Evolutionary conservation across 1,140 invertebrate genomes (phyloP).

Genomic region (Orius insidiosus): DNA sequence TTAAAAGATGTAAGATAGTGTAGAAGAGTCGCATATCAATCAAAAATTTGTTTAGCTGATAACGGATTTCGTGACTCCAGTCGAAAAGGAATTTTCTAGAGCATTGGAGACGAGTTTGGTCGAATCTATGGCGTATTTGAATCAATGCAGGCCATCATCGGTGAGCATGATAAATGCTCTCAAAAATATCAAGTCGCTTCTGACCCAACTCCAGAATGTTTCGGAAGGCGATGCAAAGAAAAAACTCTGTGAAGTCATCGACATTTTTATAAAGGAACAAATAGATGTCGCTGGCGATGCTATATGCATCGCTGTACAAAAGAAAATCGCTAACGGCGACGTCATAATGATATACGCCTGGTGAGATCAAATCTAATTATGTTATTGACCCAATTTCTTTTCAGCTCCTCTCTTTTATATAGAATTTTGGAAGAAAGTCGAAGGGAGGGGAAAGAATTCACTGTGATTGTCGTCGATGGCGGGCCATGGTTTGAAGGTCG

Average conservation of each 20-base stretch:
- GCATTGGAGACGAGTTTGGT: constrained; percentile 56
- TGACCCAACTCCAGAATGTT: constrained; percentile 31
- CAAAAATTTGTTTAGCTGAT: constrained; percentile 34
- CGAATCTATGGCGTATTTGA: constrained; percentile 48
- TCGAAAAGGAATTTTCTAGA: constrained; percentile 62
- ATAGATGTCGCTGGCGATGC: constrained; percentile 66
- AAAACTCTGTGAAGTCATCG: constrained; percentile 47
- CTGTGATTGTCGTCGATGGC: constrained; percentile 67
- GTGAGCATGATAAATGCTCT: constrained; percentile 85
- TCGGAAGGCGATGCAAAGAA: constrained; percentile 37
- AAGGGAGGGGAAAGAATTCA: constrained; percentile 45
- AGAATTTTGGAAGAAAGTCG: constrained; percentile 60
- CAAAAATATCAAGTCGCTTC: constrained; percentile 50
- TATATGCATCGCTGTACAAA: constrained; percentile 55
- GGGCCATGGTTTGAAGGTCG: constrained; percentile 58
- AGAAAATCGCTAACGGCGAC: constrained; percentile 71
- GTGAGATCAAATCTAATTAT: constrained; percentile 30
- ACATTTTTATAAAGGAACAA: constrained; percentile 68
- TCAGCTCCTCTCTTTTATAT: constrained; percentile 63
- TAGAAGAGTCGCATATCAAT: not conserved
- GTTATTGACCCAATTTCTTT: constrained; percentile 20
- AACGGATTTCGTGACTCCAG: constrained; percentile 54
- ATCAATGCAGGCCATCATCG: constrained; percentile 59
- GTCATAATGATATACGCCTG: constrained; percentile 81
- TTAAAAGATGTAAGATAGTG: constrained; percentile 47